Evolutionary conservation across 2,113 vertebrate species (phyloP).

Genomic region (Emydura subglobosa): DNA sequence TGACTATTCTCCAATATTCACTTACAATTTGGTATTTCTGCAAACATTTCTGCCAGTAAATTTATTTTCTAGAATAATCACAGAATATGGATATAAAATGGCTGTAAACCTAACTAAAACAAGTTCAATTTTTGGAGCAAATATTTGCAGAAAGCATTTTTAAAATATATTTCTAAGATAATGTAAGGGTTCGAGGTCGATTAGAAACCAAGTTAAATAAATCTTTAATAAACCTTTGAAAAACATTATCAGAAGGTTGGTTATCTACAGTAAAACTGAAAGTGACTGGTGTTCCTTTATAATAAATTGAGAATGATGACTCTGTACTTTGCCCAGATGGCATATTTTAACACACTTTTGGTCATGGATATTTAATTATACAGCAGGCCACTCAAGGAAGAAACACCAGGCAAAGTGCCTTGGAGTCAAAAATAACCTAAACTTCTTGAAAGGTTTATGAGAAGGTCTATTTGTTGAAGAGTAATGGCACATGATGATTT

Average conservation of each 20-base stretch:
- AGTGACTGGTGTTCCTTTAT: neutral
- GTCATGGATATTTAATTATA: neutral
- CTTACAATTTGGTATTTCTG: neutral
- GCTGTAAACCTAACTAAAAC: neutral
- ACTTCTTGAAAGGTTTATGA: neutral
- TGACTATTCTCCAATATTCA: neutral
- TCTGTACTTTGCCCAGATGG: neutral
- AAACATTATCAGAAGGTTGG: neutral
- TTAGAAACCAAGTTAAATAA: neutral
- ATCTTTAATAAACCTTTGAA: neutral
- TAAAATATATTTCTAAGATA: neutral
- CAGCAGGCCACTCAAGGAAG: neutral
- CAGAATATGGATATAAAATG: neutral
- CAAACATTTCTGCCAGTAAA: neutral
- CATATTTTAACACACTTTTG: neutral
- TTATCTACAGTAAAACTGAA: neutral
- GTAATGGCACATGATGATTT: neutral
- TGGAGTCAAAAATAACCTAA: neutral
- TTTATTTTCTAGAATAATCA: neutral
- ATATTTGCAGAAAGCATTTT: neutral
- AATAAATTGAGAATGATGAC: neutral
- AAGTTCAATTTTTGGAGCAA: neutral
- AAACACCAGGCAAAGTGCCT: neutral
- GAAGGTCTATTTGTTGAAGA: neutral
- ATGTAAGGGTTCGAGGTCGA: neutral